A percentile compares a stretch with the other conserved stretches of the same genome.
These are phyloP conservation scores for Origma solitaria DNA, from an alignment of 2,113 vertebrate species.

Conservation along the genomic window DNA sequence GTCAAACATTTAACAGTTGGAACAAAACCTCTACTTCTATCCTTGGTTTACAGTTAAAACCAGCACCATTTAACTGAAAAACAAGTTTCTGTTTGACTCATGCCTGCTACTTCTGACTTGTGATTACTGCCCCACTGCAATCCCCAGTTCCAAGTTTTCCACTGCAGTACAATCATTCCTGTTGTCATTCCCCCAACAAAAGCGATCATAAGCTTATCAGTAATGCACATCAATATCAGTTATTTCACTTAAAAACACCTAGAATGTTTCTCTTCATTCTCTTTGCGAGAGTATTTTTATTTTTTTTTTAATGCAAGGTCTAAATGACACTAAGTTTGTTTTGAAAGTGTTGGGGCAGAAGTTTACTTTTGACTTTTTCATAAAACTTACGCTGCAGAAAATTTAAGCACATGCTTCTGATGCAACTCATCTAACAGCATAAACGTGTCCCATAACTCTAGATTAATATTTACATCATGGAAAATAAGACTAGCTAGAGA, in stretches of 20 bases:
- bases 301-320: neutral
- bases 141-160: neutral
- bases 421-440: neutral
- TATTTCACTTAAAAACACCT: neutral
- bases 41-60: neutral
- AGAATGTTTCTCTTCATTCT: neutral
- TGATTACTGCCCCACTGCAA: neutral
- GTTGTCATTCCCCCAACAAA: neutral
- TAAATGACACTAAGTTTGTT: neutral
- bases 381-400: neutral
- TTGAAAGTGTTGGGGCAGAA: neutral
- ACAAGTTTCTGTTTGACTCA: neutral
- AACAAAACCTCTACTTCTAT: neutral
- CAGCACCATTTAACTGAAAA: neutral
- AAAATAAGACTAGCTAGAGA: neutral
- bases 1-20: neutral
- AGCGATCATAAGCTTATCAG: neutral
- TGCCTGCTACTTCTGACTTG: neutral
- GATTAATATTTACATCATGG: neutral
- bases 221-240: neutral
- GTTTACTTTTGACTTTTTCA: neutral
- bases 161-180: rapidly evolving
- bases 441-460: neutral
- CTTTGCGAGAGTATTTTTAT: neutral
- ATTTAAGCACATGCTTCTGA: neutral